Conservation (phyloP, 2,113 vertebrate species). For the Phaethornis superciliosus region DNA sequence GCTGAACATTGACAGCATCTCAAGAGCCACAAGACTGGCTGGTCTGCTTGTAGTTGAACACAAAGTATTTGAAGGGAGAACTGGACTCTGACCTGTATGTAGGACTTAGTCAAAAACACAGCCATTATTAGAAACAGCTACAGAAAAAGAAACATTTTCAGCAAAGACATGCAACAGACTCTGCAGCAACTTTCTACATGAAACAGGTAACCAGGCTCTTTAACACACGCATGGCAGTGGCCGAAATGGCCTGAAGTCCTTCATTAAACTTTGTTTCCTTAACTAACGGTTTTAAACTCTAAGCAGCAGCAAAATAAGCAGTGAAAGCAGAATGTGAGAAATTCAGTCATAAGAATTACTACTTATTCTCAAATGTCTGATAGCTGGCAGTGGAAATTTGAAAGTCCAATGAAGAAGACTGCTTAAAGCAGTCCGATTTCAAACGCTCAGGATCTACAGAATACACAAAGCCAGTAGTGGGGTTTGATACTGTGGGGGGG, state of each 20-base stretch:
- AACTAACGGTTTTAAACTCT: not conserved
- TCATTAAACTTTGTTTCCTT: not conserved
- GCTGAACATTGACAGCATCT: not conserved
- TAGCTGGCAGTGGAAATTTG: not conserved
- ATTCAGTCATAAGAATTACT: not conserved
- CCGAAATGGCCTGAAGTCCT: not conserved
- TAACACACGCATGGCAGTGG: not conserved
- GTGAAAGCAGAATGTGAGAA: not conserved
- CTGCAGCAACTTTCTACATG: not conserved
- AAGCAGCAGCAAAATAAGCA: not conserved
- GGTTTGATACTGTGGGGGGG: accelerated
- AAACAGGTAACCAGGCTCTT: not conserved
- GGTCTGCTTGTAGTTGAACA: not conserved
- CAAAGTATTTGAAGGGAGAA: not conserved
- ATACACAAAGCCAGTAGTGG: not conserved
- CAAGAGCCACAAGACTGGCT: not conserved
- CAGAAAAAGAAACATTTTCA: not conserved
- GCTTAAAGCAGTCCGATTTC: not conserved
- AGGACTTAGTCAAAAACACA: not conserved
- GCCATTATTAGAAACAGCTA: not conserved
- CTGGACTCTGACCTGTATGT: not conserved
- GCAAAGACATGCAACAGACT: not conserved
- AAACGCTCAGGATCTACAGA: not conserved
- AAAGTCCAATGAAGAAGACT: not conserved
- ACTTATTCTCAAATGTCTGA: not conserved